Evolutionary conservation across 2,113 vertebrate species (phyloP), one percentile per base, ranked within the genome.

Genomic region (Pollimyrus isidori): DNA sequence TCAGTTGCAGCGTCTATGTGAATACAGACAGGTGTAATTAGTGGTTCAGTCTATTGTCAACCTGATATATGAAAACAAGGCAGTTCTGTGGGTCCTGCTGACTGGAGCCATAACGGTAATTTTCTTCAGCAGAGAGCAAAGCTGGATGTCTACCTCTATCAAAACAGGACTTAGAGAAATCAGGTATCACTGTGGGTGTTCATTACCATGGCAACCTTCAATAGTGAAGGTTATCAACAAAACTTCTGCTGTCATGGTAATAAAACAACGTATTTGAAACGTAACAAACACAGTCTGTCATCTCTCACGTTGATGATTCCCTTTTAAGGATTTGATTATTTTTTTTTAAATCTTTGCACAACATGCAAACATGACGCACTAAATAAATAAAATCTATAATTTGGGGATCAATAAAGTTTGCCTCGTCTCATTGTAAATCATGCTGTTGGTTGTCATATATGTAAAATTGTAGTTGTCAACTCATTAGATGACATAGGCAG

Each of bases 1-100:
- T 80, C 26, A 42, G 65, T 42, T 26, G 23, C 19, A 89, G 30
- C 21, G 19, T 89, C 49, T 52, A 4, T 82, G 35, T 23, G 65
- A 86, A 53, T 19, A 86, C 30, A 80, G 69, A 53, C 69, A 56
- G 69, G 48, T 53, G 30, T 82, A 89, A 89, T 76, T 76, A 52
- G 84, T 89, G 84, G 89, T 46, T 83, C 19, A 35, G 50, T 83
- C 39, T n/a, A 53, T 87, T 89, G 62, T 89, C 30, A 87, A n/a
- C 62, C 26, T 76, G 62, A 50, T 26, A 9, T 35, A 48, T 26
- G 52, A 89, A 42, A 89, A 89, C 42, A 89, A 69, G 62, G 26
- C 26, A 35, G 58, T 86, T 19, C 62, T 49, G 39, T 2, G 48
- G 58, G 19, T 48, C n/a, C 7, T 49, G 83, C 89, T 69, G 89